Evolutionary conservation across 2,797 vertebrate species (phyloP).

Genomic region (Centroberyx gerrardi): DNA sequence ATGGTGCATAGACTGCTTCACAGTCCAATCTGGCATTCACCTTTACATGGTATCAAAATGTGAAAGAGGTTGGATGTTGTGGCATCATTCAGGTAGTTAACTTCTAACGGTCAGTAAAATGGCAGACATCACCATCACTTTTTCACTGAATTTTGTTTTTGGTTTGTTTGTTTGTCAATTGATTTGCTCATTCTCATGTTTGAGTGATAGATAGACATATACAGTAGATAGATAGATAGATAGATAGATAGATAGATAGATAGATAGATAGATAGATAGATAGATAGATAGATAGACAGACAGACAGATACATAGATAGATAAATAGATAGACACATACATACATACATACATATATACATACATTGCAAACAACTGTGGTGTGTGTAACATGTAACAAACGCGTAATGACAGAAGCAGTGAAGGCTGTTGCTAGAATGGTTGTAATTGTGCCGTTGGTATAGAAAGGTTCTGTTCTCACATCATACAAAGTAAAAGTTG

Average conservation of each 20-base stretch:
- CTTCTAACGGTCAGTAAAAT: slow-evolving; percentile 31
- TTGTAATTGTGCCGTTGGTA: slow-evolving; percentile 40
- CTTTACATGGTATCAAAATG: slow-evolving; percentile 53
- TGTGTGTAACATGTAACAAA: background rate
- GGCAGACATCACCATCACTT: slow-evolving; percentile 3
- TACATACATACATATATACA: slow-evolving; percentile 1
- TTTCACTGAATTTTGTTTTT: slow-evolving; percentile 3
- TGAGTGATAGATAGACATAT: background rate
- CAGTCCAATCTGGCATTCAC: slow-evolving; percentile 29
- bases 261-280: background rate
- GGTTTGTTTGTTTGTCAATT: slow-evolving; percentile 5
- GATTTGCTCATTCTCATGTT: background rate
- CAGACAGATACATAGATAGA: slow-evolving; percentile 5
- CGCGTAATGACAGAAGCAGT: slow-evolving; percentile 22
- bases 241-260: background rate
- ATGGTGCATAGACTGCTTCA: slow-evolving; percentile 19
- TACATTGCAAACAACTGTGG: background rate
- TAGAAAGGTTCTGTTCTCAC: slow-evolving; percentile 50
- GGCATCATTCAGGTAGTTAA: slow-evolving; percentile 21
- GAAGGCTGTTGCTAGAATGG: slow-evolving; percentile 25
- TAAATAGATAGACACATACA: background rate
- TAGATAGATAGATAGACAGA: slow-evolving; percentile 13
- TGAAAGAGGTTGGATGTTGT: slow-evolving; percentile 15
- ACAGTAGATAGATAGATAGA: background rate
- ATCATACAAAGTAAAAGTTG: slow-evolving; percentile 74